Base-by-base conservation (phyloP, 1,140 invertebrate species). In the Ceratoteleas bidentatus region DNA sequence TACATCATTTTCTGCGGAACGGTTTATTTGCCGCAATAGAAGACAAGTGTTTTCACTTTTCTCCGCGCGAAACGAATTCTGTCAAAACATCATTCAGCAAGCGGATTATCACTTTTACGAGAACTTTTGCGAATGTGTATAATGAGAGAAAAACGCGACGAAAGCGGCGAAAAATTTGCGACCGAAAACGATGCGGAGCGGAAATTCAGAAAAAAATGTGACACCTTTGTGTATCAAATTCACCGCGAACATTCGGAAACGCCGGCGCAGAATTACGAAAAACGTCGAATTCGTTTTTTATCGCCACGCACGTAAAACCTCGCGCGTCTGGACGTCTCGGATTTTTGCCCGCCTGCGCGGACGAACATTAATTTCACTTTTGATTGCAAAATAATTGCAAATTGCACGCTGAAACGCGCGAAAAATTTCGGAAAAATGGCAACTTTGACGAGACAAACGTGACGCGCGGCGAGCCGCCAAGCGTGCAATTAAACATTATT, bases 401-500 rank as follows among this genome's bases (percentile, higher is more conserved):
- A 40, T 9, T 40, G 36, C 36, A 11, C 36, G 36, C 7, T 40
- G 7, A 40, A 40, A 11, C 10, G 36, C 36, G 36, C 36, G 7
- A 40, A 40, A 40, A 40, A 40, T 8, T 8, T 11, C 36, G 36
- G 7, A 40, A 40, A 40, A 40, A 40, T 40, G 2, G 36, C 2
- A 40, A 40, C 7, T 8, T 40, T 40, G 36, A 40, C 36, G 36
- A 40, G 36, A 40, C 36, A 40, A 40, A 40, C 36, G 36, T 40
- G 36, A 40, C 36, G 10, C 36, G 7, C 36, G 36, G 36, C 36
- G 36, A 8, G 36, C 7, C 36, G 36, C 36, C 2, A 40, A 52
- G 11, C 36, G 47, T 53, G 68, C 57, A 72, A 72, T 72, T 54
- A 72, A n/a, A 43, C 50, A 45, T 62, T 62, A 62, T 72, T 62